Percentiles rank a stretch among this genome's conserved stretches.
These are phyloP conservation scores for Bostrychus sinensis DNA, from an alignment of 2,113 vertebrate species.

Conservation along the genomic window DNA sequence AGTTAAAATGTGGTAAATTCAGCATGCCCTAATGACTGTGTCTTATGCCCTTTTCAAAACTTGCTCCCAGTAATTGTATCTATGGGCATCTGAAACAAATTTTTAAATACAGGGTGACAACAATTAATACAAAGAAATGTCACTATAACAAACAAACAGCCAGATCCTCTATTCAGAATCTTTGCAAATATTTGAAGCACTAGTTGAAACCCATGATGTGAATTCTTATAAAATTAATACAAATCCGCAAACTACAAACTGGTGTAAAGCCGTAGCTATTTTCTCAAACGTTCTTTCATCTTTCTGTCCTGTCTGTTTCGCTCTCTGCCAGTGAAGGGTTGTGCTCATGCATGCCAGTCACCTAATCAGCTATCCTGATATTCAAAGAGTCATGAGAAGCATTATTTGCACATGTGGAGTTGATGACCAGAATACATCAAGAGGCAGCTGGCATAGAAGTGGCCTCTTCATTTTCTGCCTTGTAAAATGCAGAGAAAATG, in stretches of 20 bases:
- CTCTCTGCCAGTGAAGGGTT: conserved; percentile 46
- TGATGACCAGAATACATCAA: conserved; percentile 70
- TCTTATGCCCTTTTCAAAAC: too few relatives aligned
- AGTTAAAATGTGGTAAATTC: too few relatives aligned
- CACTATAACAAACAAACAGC: too few relatives aligned
- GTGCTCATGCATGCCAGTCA: conserved; percentile 73
- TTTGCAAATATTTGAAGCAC: too few relatives aligned
- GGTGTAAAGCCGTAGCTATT: conserved; percentile 29
- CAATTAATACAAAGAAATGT: too few relatives aligned
- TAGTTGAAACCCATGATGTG: neutral
- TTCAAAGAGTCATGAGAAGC: conserved; percentile 58
- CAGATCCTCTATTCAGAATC: too few relatives aligned
- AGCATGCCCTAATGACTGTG: too few relatives aligned
- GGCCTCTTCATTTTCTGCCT: conserved; percentile 17
- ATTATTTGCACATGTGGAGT: conserved; percentile 65
- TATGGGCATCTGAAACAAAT: too few relatives aligned
- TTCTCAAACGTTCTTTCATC: conserved; percentile 73
- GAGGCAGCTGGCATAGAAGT: conserved; percentile 60
- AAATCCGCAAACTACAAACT: conserved; percentile 35
- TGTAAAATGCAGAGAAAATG: conserved; percentile 27
- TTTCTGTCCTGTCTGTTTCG: conserved; percentile 36
- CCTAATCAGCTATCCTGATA: conserved; percentile 71
- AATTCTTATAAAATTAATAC: neutral
- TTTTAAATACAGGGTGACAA: too few relatives aligned
- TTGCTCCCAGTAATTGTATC: too few relatives aligned